A percentile compares a stretch with the other conserved stretches of the same genome.
These are phyloP conservation scores for Aselliscus stoliczkanus DNA, from an alignment of 2,797 vertebrate genomes.

Conservation along the genomic window DNA sequence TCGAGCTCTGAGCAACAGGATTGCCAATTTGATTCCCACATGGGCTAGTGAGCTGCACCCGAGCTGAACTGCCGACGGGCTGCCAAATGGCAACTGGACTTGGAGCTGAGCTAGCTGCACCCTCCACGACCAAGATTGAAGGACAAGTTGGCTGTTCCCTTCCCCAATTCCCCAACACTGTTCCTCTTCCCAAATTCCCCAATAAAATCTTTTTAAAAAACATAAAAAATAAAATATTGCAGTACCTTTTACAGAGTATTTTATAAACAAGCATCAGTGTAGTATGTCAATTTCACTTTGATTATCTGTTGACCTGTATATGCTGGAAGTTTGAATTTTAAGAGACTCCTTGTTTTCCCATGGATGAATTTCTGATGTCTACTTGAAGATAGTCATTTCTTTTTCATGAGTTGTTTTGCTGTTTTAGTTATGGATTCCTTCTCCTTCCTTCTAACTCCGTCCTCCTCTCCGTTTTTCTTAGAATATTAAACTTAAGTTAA, in stretches of 20 bases:
- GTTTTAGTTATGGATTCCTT: not conserved
- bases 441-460: not conserved
- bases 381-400: not conserved
- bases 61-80: too few species aligned
- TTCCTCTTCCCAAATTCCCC: too few species aligned
- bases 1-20: too few species aligned
- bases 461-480: not conserved
- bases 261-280: not conserved
- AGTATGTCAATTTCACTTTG: not conserved
- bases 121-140: too few species aligned
- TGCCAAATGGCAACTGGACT: too few species aligned
- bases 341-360: not conserved
- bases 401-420: not conserved
- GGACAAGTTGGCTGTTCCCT: too few species aligned
- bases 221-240: not conserved
- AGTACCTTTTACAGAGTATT: not conserved
- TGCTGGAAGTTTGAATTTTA: constrained; percentile 4
- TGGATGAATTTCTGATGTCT: not conserved
- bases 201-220: too few species aligned
- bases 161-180: too few species aligned
- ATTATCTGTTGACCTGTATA: not conserved
- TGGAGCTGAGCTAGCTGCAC: too few species aligned
- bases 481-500: not conserved
- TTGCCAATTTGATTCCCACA: too few species aligned
- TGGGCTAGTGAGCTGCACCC: too few species aligned